Evolutionary conservation across 2,113 vertebrate species (phyloP), one percentile per base, ranked within the genome.

Genomic region (Heterochromis multidens): DNA sequence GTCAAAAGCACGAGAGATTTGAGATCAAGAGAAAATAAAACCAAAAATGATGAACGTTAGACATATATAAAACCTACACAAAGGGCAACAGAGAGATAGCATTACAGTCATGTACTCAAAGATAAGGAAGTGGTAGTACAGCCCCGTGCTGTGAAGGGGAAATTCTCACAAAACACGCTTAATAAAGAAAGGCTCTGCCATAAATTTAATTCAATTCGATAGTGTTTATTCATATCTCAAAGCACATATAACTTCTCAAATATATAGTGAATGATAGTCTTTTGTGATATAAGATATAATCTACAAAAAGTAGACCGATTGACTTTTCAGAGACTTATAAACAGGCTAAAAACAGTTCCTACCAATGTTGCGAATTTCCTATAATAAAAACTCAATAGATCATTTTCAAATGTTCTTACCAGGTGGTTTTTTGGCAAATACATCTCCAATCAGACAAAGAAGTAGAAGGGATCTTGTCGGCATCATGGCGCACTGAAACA

Each of bases 361-460:
- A 60, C 14, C 7, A 5, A 31, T n/a, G 27, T 35, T 5, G 46
- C 1, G 14, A 40, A 13, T 56, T 31, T 5, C 10, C 25, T 60
- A 25, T 27, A 40, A 33, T 58, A 9, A 54, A 31, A 74, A 74
- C 17, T 2, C 14, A 31, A 29, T 7, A 23, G 0, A 57, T 21
- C 25, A 1, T 1, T 3, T 63, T 79, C 7, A 72, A 74, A 70
- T 37, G 19, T 43, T 82, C 89, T 93, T 82, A 95, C 94, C 88
- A 9, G 89, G 58, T 4, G 33, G 33, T 43, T 91, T 7, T 88
- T 57, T 37, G 52, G 88, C 56, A 74, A 90, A 35, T 65, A 84
- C 61, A 60, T 43, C 31, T 54, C 43, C 70, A 3, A 37, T 21
- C 5, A 93, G 52, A 61, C 4, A 91, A 40, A 92, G 37, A 77